Conservation (phyloP, 2,113 vertebrate species). For the Eolophus roseicapilla region DNA sequence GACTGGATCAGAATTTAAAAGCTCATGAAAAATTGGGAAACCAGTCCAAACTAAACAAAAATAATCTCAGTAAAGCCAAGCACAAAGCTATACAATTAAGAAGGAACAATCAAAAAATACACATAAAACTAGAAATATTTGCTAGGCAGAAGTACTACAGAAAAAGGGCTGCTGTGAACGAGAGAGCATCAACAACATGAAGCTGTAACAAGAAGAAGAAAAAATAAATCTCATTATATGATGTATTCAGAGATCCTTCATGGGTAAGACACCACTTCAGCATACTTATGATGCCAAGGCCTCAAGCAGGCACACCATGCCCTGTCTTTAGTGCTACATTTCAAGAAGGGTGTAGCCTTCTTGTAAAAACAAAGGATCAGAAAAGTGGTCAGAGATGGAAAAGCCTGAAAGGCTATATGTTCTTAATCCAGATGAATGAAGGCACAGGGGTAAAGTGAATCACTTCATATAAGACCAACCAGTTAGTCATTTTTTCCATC, state of each 20-base stretch:
- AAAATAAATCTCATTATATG: background rate
- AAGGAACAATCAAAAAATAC: background rate
- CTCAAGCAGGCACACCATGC: background rate
- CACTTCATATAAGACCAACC: background rate
- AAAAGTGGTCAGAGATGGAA: background rate
- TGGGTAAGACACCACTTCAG: background rate
- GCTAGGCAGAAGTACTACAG: background rate
- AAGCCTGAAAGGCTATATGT: background rate
- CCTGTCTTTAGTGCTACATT: background rate
- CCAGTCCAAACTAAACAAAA: background rate
- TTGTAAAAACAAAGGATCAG: background rate
- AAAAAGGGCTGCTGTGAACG: background rate
- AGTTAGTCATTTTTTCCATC: background rate
- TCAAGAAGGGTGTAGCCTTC: background rate
- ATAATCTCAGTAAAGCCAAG: background rate
- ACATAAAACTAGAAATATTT: background rate
- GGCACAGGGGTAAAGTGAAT: background rate
- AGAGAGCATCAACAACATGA: background rate
- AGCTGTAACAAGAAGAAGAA: background rate
- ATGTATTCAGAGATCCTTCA: background rate
- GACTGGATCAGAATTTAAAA: background rate
- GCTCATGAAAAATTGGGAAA: background rate
- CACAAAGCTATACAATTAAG: background rate
- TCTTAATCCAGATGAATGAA: background rate
- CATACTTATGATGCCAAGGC: background rate